Conservation (phyloP, 2,888 invertebrate species). For the Trilocha varians region DNA sequence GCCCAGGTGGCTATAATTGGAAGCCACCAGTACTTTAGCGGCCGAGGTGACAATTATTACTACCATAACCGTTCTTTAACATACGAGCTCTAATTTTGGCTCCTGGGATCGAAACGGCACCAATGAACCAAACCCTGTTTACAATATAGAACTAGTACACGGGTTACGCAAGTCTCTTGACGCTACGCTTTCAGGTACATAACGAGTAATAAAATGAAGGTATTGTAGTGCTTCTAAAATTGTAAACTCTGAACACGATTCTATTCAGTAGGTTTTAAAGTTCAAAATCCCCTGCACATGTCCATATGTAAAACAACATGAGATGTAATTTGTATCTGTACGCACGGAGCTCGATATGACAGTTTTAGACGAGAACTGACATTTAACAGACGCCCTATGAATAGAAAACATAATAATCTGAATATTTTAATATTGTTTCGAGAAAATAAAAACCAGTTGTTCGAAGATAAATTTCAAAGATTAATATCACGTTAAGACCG, state of each 20-base stretch:
- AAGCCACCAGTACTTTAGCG: constrained; percentile 17
- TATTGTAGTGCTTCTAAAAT: neutral
- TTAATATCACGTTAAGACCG: neutral
- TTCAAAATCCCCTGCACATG: neutral
- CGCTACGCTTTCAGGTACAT: neutral
- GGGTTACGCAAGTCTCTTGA: neutral
- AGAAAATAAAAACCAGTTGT: neutral
- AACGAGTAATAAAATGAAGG: neutral
- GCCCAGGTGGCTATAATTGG: constrained; percentile 10
- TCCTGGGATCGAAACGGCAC: constrained; percentile 31
- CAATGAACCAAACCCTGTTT: constrained; percentile 15
- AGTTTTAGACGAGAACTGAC: constrained; percentile 8
- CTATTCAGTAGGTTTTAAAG: neutral
- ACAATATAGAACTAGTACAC: neutral
- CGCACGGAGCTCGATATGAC: constrained; percentile 6
- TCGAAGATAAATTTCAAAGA: neutral
- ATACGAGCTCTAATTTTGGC: constrained; percentile 45
- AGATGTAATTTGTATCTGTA: neutral
- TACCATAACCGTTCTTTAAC: constrained; percentile 46
- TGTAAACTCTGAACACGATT: neutral
- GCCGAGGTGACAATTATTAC: constrained; percentile 47
- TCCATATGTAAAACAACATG: neutral
- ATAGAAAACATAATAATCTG: constrained; percentile 1
- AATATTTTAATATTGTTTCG: constrained; percentile 4
- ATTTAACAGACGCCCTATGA: constrained; percentile 7